Evolutionary conservation across 2,113 vertebrate species (phyloP), one percentile per base, ranked within the genome.

Genomic region (Rhabdornis inornatus): DNA sequence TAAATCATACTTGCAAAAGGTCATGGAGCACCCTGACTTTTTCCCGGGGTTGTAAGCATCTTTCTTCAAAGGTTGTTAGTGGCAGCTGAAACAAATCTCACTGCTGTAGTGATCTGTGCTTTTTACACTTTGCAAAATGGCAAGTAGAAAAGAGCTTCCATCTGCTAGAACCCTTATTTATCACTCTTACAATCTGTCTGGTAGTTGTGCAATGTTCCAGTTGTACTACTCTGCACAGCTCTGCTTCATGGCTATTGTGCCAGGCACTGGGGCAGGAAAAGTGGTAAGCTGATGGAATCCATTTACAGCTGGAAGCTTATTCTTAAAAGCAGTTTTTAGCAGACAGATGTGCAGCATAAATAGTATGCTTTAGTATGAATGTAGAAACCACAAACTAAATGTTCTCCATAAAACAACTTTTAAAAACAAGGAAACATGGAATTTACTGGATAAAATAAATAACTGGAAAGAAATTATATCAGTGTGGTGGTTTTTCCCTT

Each of bases 1-100:
- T 97, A 97, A 97, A 97, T 94, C 56, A 39, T 40, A 83, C 60
- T 89, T 95, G 60, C 68, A 69, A 96, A 95, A 94, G 79, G 96
- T 72, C 86, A 49, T 11, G 74, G 42, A 83, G 72, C 60, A 87
- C 89, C 90, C 90, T 87, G 55, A 75, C 83, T 93, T 89, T 82
- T 94, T 87, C 49, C 55, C 81, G 63, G 45, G n/a, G 12, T 72
- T 79, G 57, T 69, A 69, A 70, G 91, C 57, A 79, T 52, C 80
- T 83, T 94, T 83, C 57, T 92, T 83, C 61, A 56, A 44, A 94
- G 69, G 39, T 64, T 89, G 56, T 68, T 85, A 45, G 20, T 39
- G 59, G 70, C 66, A 90, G 47, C 75, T 90, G 79, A 90, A 83
- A 16, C 63, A 42, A 84, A 45, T 64, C 45, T 55, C n/a, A 55